phyloP scores from a whole-genome alignment of 2,888 invertebrate genomes.

The Eupithecia pulchellata region DNA sequence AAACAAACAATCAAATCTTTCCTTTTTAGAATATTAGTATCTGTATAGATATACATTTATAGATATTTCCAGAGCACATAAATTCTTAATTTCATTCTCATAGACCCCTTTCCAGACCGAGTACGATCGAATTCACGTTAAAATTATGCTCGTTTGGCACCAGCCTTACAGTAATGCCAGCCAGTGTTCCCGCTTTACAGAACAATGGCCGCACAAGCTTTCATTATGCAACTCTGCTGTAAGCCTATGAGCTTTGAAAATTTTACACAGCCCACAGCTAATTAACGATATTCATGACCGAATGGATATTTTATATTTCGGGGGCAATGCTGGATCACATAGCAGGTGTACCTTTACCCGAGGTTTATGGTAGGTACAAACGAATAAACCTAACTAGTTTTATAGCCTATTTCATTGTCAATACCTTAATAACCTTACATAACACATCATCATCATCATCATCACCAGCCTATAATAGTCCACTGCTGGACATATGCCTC shows the following conservation, averaged over 20 bases:
- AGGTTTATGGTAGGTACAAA: not conserved
- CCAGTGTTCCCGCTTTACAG: not conserved
- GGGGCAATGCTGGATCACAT: too few species aligned
- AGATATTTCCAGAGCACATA: too few species aligned
- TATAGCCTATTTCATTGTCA: too few species aligned
- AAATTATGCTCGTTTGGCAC: not conserved
- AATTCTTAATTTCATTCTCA: too few species aligned
- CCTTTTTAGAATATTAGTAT: too few species aligned
- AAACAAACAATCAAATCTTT: too few species aligned
- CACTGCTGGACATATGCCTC: too few species aligned
- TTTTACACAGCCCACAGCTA: not conserved
- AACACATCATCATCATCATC: too few species aligned
- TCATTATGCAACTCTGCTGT: not conserved
- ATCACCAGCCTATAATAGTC: too few species aligned
- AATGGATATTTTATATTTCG: not conserved
- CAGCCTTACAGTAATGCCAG: not conserved
- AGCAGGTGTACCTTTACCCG: not conserved
- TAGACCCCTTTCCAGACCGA: too few species aligned
- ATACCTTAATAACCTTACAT: too few species aligned
- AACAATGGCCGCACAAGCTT: not conserved
- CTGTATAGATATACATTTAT: too few species aligned
- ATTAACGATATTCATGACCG: not conserved
- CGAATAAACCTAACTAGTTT: not conserved
- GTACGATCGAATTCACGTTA: not conserved
- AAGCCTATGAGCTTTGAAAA: slow-evolving; percentile 1